Conservation (phyloP, 2,888 invertebrate genomes). For the Crossocerus cetratus region DNA sequence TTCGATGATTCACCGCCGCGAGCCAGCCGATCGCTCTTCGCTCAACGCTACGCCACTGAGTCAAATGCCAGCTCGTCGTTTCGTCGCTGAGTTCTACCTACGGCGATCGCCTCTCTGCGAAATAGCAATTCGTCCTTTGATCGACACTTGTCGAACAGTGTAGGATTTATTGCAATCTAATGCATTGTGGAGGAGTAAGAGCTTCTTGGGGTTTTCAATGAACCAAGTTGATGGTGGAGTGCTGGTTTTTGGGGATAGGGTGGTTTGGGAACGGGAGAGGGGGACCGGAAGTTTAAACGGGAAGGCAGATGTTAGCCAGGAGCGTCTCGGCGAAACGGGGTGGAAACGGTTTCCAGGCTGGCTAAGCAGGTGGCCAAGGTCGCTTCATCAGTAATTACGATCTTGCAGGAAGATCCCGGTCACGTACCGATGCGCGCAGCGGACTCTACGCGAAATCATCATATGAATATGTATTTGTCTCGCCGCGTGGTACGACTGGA, state of each 20-base stretch:
- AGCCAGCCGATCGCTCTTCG: background rate
- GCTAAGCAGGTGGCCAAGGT: slow-evolving; percentile 5
- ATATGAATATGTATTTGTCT: slow-evolving; percentile 3
- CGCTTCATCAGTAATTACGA: background rate
- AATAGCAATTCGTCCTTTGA: background rate
- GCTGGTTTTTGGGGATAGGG: background rate
- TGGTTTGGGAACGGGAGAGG: background rate
- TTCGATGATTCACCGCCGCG: background rate
- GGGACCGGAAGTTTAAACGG: background rate
- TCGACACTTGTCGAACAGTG: too few relatives aligned
- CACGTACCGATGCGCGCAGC: background rate
- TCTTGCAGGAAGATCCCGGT: background rate
- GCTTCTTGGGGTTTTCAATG: too few relatives aligned
- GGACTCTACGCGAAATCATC: background rate
- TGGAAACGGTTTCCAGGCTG: background rate
- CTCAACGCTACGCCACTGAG: background rate
- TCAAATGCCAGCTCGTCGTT: background rate
- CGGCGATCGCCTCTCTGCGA: background rate
- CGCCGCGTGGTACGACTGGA: background rate
- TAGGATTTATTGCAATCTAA: too few relatives aligned
- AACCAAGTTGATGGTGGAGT: too few relatives aligned
- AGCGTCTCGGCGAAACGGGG: background rate
- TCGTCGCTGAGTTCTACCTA: background rate
- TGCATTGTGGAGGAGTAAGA: too few relatives aligned
- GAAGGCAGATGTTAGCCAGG: slow-evolving; percentile 2